These are phyloP conservation scores for Cremastobaeus sp. DNA, from an alignment of 2,888 invertebrate species.

Conservation along the genomic window DNA sequence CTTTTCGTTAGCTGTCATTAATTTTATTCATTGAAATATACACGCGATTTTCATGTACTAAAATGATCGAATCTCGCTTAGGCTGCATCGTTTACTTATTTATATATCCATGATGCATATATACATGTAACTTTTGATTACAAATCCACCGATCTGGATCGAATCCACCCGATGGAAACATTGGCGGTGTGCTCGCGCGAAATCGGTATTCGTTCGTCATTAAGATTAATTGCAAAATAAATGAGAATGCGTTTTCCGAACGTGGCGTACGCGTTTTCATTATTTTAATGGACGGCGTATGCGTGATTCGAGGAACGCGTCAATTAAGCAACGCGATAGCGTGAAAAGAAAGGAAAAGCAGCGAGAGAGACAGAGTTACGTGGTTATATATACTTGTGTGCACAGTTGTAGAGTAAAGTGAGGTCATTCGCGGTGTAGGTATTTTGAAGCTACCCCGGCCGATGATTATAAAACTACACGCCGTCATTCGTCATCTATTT, in stretches of 20 bases:
- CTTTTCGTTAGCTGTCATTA: too few species aligned
- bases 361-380: conserved; percentile 23
- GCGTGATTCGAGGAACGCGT: conserved; percentile 48
- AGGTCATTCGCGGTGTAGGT: conserved; percentile 26
- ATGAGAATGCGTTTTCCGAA: conserved; percentile 45
- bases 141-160: too few species aligned
- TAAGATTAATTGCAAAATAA: conserved; percentile 51
- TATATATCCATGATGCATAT: too few species aligned
- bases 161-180: background rate
- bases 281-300: conserved; percentile 48
- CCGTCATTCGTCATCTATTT: too few species aligned
- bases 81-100: too few species aligned
- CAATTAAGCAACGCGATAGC: conserved; percentile 52
- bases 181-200: conserved; percentile 1
- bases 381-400: background rate
- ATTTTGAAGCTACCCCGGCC: too few species aligned
- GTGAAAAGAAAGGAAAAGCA: conserved; percentile 47
- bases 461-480: too few species aligned
- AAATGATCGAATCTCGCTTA: too few species aligned
- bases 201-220: conserved; percentile 37
- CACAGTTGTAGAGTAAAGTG: conserved; percentile 20
- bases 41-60: too few species aligned
- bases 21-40: too few species aligned
- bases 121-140: too few species aligned
- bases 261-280: conserved; percentile 45